Evolutionary conservation across 2,888 invertebrate genomes (phyloP).

Genomic region (Erebia ligea): DNA sequence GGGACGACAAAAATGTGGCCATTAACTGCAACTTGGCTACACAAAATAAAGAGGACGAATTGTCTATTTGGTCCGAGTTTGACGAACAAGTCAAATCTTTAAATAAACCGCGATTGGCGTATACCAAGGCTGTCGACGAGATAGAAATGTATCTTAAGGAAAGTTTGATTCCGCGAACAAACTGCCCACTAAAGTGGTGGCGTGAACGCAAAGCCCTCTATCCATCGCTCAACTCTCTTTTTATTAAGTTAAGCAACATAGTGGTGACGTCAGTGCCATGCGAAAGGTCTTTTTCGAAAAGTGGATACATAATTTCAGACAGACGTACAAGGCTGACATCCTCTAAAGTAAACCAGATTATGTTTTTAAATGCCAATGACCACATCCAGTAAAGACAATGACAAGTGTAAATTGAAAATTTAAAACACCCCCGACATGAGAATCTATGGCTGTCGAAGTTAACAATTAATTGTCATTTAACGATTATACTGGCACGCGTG

Average conservation of each 20-base stretch:
- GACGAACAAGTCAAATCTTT: not conserved
- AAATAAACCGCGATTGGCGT: not conserved
- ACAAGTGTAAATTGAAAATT: too few species aligned
- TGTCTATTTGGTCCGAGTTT: not conserved
- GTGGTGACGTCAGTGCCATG: conserved; percentile 29
- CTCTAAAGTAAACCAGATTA: conserved; percentile 11
- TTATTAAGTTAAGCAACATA: conserved; percentile 14
- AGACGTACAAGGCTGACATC: conserved; percentile 11
- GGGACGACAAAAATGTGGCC: not conserved
- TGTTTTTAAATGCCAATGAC: conserved; percentile 8
- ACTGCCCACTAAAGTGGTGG: conserved; percentile 29
- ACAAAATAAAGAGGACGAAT: not conserved
- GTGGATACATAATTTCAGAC: conserved; percentile 6
- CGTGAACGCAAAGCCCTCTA: conserved; percentile 21
- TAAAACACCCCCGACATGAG: too few species aligned
- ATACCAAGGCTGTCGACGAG: not conserved
- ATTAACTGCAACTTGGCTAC: not conserved
- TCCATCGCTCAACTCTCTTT: not conserved
- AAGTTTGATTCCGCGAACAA: conserved; percentile 1
- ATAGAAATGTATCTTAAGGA: conserved; percentile 11
- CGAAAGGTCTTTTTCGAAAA: conserved; percentile 22
- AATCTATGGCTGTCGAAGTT: too few species aligned
- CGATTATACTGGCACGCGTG: too few species aligned
- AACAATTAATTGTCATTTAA: too few species aligned
- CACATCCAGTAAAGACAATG: too few species aligned